phyloP scores from a whole-genome alignment of 1,140 invertebrate genomes.

The Drosophila pectinifera region DNA sequence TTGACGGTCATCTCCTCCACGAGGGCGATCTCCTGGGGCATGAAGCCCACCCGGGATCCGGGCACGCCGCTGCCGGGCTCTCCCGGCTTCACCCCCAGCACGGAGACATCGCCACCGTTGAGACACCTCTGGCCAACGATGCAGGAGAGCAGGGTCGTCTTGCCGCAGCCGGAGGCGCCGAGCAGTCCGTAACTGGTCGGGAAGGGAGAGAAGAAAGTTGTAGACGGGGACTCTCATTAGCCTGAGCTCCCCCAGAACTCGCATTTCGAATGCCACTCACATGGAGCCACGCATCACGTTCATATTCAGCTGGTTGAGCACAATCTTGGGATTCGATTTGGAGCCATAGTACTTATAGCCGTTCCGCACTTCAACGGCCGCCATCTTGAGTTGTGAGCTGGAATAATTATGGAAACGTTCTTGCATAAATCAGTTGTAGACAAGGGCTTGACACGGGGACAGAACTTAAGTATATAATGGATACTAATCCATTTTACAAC shows the following conservation, averaged over 20 bases:
- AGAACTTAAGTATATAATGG: neutral
- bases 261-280: constrained; percentile 85
- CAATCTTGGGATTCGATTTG: constrained; percentile 85
- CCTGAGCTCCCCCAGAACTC: neutral
- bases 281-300: constrained; percentile 87
- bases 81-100: constrained; percentile 92
- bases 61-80: constrained; percentile 90
- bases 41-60: constrained; percentile 92
- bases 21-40: constrained; percentile 96
- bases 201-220: constrained; percentile 4
- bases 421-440: neutral
- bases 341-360: constrained; percentile 87
- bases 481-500: neutral
- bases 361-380: constrained; percentile 86
- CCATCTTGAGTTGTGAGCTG: constrained; percentile 63
- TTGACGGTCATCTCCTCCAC: constrained; percentile 94
- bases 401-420: constrained; percentile 15
- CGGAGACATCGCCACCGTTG: constrained; percentile 91
- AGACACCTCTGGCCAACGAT: constrained; percentile 92
- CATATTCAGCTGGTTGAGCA: constrained; percentile 87
- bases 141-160: constrained; percentile 94
- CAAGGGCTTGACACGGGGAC: neutral
- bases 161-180: constrained; percentile 93
- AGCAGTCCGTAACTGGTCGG: constrained; percentile 92
- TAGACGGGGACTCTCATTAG: neutral